Evolutionary conservation across 2,888 invertebrate species (phyloP).

Genomic region (Saturnia japonica): DNA sequence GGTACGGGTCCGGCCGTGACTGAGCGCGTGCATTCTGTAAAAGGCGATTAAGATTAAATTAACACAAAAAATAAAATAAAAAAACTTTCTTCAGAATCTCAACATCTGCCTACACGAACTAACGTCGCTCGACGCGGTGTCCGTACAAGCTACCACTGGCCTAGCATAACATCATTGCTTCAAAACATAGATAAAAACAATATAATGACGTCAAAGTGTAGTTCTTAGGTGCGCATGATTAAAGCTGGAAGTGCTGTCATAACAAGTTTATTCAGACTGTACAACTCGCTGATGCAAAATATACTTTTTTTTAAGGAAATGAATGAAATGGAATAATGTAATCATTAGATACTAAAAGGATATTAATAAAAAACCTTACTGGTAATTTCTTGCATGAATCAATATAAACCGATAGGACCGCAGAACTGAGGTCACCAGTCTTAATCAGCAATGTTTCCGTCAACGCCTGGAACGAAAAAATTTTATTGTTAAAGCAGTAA

Average conservation of each 20-base stretch:
- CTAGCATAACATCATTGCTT: too few relatives aligned
- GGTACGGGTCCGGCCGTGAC: conserved; percentile 92
- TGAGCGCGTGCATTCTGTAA: conserved; percentile 84
- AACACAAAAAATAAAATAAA: neutral
- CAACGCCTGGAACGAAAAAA: conserved; percentile 81
- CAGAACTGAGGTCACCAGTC: conserved; percentile 88
- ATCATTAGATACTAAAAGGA: too few relatives aligned
- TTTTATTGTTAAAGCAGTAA: neutral
- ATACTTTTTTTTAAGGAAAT: too few relatives aligned
- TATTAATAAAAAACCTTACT: conserved; percentile 80
- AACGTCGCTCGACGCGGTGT: too few relatives aligned
- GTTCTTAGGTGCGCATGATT: neutral
- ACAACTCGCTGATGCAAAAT: too few relatives aligned
- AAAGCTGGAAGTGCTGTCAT: neutral
- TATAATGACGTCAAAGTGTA: neutral
- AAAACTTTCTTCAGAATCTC: too few relatives aligned
- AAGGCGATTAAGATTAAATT: neutral
- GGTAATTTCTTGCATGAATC: conserved; percentile 96
- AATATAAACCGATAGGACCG: conserved; percentile 91
- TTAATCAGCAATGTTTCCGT: conserved; percentile 88
- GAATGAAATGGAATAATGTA: too few relatives aligned
- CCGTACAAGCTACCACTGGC: too few relatives aligned
- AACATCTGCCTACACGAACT: too few relatives aligned
- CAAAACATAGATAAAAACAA: too few relatives aligned
- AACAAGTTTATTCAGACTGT: too few relatives aligned